Conservation (phyloP, 2,113 vertebrate species). For the Rhinoptilus africanus region DNA sequence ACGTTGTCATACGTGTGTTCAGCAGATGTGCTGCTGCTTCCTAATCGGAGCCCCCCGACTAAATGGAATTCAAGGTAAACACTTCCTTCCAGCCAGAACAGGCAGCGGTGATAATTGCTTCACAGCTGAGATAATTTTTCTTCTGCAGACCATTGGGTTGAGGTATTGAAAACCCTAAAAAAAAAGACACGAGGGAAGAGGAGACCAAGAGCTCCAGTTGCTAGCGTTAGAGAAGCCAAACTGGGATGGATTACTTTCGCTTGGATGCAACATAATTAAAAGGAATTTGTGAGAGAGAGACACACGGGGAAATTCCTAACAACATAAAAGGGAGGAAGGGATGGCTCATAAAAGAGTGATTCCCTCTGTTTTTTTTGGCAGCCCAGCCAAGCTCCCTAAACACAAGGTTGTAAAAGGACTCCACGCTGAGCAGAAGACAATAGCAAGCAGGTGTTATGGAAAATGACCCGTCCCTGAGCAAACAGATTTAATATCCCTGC, state of each 20-base stretch:
- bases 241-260: background rate
- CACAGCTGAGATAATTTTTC: background rate
- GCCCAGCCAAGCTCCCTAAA: constrained; percentile 7
- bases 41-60: background rate
- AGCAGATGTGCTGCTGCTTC: background rate
- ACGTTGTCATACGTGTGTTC: background rate
- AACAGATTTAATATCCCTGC: background rate
- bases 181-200: background rate
- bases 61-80: background rate
- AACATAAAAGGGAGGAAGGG: constrained; percentile 49
- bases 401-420: background rate
- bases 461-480: constrained; percentile 1
- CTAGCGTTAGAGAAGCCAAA: background rate
- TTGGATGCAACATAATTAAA: constrained; percentile 28
- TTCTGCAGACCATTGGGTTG: background rate
- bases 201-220: background rate
- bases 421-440: background rate
- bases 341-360: background rate
- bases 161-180: background rate
- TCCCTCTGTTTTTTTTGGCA: constrained; percentile 38
- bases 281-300: background rate
- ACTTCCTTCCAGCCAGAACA: background rate
- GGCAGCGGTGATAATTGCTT: background rate
- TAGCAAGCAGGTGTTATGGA: background rate
- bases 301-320: background rate